phyloP scores from a whole-genome alignment of 2,113 vertebrate species.

The Daubentonia madagascariensis region DNA sequence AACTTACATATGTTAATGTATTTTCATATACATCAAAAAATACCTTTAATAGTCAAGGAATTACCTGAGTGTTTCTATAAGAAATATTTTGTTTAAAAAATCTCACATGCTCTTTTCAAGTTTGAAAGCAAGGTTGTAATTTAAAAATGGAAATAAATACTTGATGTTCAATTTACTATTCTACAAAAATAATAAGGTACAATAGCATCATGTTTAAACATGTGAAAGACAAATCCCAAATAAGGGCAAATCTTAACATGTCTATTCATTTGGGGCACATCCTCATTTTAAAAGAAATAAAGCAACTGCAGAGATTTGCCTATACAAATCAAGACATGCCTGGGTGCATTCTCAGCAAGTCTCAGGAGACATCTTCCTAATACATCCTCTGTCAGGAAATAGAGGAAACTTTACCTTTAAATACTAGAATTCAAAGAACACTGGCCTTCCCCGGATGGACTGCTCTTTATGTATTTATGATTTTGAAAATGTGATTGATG shows the following conservation, averaged over 20 bases:
- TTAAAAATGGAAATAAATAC: constrained; percentile 43
- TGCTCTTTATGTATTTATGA: background rate
- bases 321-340: constrained; percentile 46
- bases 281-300: constrained; percentile 49
- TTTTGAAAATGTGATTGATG: background rate
- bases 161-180: background rate
- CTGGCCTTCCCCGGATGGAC: background rate
- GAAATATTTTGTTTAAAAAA: background rate
- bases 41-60: background rate
- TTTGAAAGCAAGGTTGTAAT: constrained; percentile 21
- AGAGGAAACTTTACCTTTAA: constrained; percentile 26
- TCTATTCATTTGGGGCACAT: background rate
- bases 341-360: constrained; percentile 38
- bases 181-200: background rate
- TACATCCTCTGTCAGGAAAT: background rate
- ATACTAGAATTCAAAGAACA: background rate
- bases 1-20: background rate
- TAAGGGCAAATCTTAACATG: background rate
- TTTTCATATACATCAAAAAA: background rate
- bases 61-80: background rate
- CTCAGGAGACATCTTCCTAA: background rate
- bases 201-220: constrained; percentile 46
- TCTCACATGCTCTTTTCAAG: background rate
- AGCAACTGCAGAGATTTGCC: constrained; percentile 44
- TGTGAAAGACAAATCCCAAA: background rate